phyloP scores from a whole-genome alignment of 2,888 invertebrate species.

The Eupeodes latifasciatus region DNA sequence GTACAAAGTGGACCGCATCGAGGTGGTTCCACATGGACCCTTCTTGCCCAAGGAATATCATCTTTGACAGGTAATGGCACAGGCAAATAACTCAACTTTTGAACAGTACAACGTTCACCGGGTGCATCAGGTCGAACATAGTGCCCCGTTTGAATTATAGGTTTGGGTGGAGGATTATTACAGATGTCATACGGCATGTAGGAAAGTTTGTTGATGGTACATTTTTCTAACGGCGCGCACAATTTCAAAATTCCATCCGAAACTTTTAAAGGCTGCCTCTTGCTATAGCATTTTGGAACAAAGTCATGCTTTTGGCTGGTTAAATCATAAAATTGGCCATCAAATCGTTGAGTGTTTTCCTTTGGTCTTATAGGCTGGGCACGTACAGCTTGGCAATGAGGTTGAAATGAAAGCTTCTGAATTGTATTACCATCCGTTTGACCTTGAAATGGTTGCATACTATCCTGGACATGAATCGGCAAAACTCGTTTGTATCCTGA shows the following conservation, averaged over 20 bases:
- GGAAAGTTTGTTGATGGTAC: slow-evolving; percentile 82
- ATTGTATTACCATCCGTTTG: slow-evolving; percentile 85
- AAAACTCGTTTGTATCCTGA: slow-evolving; percentile 83
- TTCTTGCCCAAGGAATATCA: slow-evolving; percentile 82
- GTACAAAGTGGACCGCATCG: slow-evolving; percentile 81
- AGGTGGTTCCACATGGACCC: slow-evolving; percentile 80
- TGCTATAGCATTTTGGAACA: slow-evolving; percentile 86
- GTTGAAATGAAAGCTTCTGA: slow-evolving; percentile 83
- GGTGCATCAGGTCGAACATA: slow-evolving; percentile 80
- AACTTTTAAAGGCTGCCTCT: slow-evolving; percentile 79
- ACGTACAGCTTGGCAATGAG: slow-evolving; percentile 79
- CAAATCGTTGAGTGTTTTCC: slow-evolving; percentile 80
- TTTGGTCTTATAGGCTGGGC: slow-evolving; percentile 80
- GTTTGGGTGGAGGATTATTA: slow-evolving; percentile 81
- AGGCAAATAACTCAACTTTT: slow-evolving; percentile 86
- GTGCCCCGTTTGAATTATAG: slow-evolving; percentile 79
- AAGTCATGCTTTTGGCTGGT: slow-evolving; percentile 91
- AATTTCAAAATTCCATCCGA: slow-evolving; percentile 78
- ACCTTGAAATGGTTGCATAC: slow-evolving; percentile 85
- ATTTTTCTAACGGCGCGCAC: slow-evolving; percentile 81
- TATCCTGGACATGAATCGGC: slow-evolving; percentile 84
- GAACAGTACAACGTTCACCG: slow-evolving; percentile 83
- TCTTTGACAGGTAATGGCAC: slow-evolving; percentile 83
- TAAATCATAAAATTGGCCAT: slow-evolving; percentile 88
- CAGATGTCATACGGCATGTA: slow-evolving; percentile 82